phyloP scores from a whole-genome alignment of 1,140 invertebrate species.

The Odontomachus brunneus region DNA sequence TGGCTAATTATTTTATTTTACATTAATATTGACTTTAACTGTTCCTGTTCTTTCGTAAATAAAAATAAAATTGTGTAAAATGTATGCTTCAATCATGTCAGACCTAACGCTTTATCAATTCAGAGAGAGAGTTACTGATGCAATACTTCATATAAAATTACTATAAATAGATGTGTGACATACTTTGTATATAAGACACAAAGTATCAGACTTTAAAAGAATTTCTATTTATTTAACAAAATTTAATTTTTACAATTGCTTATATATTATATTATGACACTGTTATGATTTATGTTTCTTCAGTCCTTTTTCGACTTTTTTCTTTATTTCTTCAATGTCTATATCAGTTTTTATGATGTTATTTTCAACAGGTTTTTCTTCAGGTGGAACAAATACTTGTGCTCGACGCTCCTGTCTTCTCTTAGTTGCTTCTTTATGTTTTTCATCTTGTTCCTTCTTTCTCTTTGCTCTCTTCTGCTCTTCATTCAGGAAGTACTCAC shows the following conservation, averaged over 20 bases:
- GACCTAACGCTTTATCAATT: too few species aligned
- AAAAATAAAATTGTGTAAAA: not conserved
- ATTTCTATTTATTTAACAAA: slow-evolving; percentile 10
- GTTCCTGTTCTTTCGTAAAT: not conserved
- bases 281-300: slow-evolving; percentile 74
- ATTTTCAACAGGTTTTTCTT: slow-evolving; percentile 86
- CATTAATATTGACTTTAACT: too few species aligned
- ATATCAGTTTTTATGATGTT: slow-evolving; percentile 82
- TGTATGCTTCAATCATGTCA: too few species aligned
- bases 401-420: slow-evolving; percentile 91
- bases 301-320: slow-evolving; percentile 90
- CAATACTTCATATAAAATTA: too few species aligned
- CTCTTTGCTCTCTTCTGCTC: slow-evolving; percentile 91
- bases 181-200: not conserved
- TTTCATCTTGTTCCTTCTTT: slow-evolving; percentile 91
- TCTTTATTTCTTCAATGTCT: slow-evolving; percentile 89
- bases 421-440: slow-evolving; percentile 89
- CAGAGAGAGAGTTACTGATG: too few species aligned
- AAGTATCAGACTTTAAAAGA: slow-evolving; percentile 51
- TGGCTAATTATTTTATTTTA: too few species aligned
- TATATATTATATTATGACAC: slow-evolving; percentile 9
- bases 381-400: slow-evolving; percentile 93
- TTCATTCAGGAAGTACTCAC: slow-evolving; percentile 98
- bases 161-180: not conserved
- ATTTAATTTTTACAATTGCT: not conserved